These are phyloP conservation scores for Tipula vernalis DNA, from an alignment of 2,888 invertebrate genomes.

Conservation along the genomic window DNA sequence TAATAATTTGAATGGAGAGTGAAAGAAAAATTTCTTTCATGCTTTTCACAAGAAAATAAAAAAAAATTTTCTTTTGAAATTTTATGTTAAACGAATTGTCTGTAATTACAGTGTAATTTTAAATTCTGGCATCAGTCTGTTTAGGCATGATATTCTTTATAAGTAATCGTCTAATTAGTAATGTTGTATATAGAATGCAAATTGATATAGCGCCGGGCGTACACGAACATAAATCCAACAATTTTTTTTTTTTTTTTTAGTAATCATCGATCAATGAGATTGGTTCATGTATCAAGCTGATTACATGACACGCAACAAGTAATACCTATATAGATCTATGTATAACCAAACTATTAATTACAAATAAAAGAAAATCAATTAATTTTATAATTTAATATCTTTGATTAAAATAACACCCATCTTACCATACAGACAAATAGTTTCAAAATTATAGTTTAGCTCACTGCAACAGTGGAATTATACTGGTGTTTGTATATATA, in stretches of 20 bases:
- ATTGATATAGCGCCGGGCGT: background rate
- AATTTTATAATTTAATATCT: background rate
- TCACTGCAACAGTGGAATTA: background rate
- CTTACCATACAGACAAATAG: background rate
- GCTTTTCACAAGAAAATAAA: background rate
- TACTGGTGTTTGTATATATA: background rate
- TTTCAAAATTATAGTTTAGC: background rate
- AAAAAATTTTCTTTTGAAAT: background rate
- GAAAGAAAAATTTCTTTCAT: background rate
- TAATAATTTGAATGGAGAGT: background rate
- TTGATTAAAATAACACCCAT: background rate
- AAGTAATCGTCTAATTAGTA: background rate
- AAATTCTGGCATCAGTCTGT: background rate
- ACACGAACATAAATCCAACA: no score
- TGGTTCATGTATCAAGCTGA: background rate
- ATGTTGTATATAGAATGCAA: background rate
- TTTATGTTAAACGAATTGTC: background rate
- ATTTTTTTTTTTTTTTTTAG: no score
- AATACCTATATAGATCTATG: background rate
- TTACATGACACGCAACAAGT: background rate
- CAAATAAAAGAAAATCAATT: background rate
- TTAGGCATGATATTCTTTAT: background rate
- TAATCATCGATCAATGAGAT: background rate
- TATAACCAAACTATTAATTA: background rate
- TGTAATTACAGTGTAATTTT: background rate